phyloP scores from a whole-genome alignment of 2,797 vertebrate species.

The Toxotes lorentzi region DNA sequence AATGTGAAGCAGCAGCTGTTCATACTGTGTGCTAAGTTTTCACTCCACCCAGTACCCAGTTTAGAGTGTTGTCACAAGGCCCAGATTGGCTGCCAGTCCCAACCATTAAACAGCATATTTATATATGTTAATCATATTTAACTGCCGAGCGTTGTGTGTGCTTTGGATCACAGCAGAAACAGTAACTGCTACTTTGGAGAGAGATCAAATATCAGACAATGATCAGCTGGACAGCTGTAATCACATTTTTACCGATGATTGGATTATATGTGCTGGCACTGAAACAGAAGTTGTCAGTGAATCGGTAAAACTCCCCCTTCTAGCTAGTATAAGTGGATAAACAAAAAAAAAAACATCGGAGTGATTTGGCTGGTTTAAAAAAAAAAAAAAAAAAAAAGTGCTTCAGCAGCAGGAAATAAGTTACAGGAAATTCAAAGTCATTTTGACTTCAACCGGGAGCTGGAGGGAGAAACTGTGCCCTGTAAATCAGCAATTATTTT shows the following conservation, averaged over 20 bases:
- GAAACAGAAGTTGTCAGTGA: neutral
- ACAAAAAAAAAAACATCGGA: neutral
- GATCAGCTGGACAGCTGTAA: constrained; percentile 18
- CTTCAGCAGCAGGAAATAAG: constrained; percentile 17
- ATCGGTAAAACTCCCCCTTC: neutral
- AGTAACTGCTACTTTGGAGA: neutral
- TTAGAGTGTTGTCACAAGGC: neutral
- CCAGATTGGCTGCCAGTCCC: neutral
- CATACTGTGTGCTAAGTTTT: constrained; percentile 2
- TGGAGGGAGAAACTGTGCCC: constrained; percentile 24
- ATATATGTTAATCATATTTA: neutral
- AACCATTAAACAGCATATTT: neutral
- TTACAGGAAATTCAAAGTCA: constrained; percentile 37
- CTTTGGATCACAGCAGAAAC: constrained; percentile 10
- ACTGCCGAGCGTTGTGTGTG: neutral
- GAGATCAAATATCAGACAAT: constrained; percentile 8
- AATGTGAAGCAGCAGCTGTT: constrained; percentile 10
- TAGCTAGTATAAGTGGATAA: neutral
- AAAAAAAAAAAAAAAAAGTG: constrained; percentile 9
- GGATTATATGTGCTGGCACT: constrained; percentile 35
- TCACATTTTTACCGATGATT: constrained; percentile 42
- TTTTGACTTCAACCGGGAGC: constrained; percentile 22
- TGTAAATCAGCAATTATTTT: constrained; percentile 48
- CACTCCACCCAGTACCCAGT: neutral
- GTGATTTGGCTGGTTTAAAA: constrained; percentile 1